These are phyloP conservation scores for Napeogenes inachia DNA, from an alignment of 2,888 invertebrate species.

Conservation along the genomic window DNA sequence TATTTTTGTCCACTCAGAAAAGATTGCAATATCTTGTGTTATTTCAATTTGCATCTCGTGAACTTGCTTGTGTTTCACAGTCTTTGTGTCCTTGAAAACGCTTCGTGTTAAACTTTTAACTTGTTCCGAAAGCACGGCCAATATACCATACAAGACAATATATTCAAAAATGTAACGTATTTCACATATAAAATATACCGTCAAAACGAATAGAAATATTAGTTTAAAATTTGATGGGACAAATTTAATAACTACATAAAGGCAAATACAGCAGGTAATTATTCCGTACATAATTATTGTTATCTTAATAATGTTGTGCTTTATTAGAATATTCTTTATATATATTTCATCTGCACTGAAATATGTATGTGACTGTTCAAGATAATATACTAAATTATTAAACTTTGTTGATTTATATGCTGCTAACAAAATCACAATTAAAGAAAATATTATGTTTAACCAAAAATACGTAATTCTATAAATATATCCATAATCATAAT, in stretches of 20 bases:
- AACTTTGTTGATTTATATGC: not conserved
- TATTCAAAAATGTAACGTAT: constrained; percentile 31
- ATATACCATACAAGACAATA: constrained; percentile 32
- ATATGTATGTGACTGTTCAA: not conserved
- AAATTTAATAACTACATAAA: not conserved
- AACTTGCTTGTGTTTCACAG: constrained; percentile 13
- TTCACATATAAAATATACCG: not conserved
- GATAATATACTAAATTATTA: no score
- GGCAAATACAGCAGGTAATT: not conserved
- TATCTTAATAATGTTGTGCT: not conserved
- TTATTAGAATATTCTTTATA: not conserved
- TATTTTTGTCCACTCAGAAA: constrained; percentile 14
- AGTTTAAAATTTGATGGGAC: not conserved
- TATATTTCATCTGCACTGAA: constrained; percentile 1
- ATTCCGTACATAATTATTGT: not conserved
- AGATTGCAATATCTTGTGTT: constrained; percentile 9
- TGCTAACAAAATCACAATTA: not conserved
- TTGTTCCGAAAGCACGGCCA: constrained; percentile 39
- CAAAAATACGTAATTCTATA: no score
- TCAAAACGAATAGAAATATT: not conserved
- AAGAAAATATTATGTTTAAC: not conserved
- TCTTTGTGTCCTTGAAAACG: constrained; percentile 9
- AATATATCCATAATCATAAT: no score
- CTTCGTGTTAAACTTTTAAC: constrained; percentile 34
- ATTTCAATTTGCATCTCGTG: not conserved